Conservation (phyloP, 2,888 invertebrate genomes). For the Acleris sparsana region DNA sequence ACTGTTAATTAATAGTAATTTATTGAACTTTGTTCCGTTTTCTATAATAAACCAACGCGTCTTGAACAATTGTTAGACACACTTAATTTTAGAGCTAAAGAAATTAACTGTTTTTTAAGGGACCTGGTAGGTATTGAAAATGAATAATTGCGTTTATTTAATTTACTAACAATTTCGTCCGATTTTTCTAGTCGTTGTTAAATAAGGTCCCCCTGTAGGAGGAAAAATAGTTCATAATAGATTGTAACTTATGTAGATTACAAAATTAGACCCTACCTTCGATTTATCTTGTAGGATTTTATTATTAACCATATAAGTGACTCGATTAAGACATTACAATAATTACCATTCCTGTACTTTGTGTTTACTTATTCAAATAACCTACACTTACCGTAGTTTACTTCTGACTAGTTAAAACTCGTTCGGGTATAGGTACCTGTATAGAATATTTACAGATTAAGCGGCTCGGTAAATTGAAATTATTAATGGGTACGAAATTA, state of each 20-base stretch:
- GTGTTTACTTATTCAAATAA: slow-evolving; percentile 19
- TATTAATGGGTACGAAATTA: too few species aligned
- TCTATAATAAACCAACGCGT: too few species aligned
- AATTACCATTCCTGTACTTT: slow-evolving; percentile 18
- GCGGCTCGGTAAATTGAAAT: too few species aligned
- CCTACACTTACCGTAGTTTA: slow-evolving; percentile 9
- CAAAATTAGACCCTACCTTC: neutral
- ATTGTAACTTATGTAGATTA: neutral
- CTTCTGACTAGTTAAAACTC: neutral
- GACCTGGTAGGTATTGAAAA: too few species aligned
- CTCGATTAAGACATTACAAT: slow-evolving; percentile 33
- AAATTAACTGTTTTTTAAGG: too few species aligned
- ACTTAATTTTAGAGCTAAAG: too few species aligned
- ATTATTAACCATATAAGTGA: slow-evolving; percentile 3
- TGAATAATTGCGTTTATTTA: too few species aligned
- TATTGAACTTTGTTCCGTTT: too few species aligned
- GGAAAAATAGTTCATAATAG: neutral
- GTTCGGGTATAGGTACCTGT: neutral
- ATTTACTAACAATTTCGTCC: too few species aligned
- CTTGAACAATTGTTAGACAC: too few species aligned
- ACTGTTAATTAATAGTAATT: too few species aligned
- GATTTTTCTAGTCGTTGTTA: too few species aligned
- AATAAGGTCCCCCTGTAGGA: neutral
- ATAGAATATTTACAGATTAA: neutral
- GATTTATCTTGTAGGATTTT: slow-evolving; percentile 6